Conservation (phyloP, 2,113 vertebrate genomes). For the Phaethornis superciliosus region DNA sequence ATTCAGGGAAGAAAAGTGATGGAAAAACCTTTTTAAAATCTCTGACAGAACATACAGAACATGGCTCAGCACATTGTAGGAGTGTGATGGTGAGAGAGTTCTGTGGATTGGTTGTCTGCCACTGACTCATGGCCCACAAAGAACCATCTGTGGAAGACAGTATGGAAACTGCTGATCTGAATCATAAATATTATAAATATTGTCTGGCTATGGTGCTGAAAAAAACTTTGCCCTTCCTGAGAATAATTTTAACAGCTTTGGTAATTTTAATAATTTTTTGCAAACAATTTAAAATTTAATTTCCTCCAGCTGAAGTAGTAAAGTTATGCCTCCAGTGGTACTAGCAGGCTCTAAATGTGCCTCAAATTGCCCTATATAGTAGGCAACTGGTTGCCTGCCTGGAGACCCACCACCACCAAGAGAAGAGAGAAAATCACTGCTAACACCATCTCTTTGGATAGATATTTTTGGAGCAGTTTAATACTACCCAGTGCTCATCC, state of each 20-base stretch:
- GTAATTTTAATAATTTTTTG: not conserved
- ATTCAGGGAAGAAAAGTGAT: not conserved
- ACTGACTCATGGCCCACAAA: not conserved
- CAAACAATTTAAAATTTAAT: not conserved
- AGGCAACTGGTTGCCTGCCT: not conserved
- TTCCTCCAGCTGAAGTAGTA: not conserved
- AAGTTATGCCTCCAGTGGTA: not conserved
- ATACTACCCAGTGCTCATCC: not conserved
- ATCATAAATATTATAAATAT: not conserved
- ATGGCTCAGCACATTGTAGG: not conserved
- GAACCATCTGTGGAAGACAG: not conserved
- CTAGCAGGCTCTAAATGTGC: not conserved
- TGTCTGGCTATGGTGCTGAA: not conserved
- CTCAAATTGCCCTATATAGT: not conserved
- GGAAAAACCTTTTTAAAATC: not conserved
- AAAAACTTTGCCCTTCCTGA: not conserved
- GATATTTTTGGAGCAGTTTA: not conserved
- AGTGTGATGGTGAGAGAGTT: not conserved
- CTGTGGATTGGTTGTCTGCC: not conserved
- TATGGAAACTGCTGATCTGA: not conserved
- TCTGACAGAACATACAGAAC: not conserved
- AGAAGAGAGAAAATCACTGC: not conserved
- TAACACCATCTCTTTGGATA: not conserved
- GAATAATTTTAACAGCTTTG: not conserved
- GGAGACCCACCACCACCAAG: not conserved